Evolutionary conservation across 2,797 vertebrate species (phyloP), one percentile per base, ranked within the genome.

Genomic region (Sebastes hubbsi): DNA sequence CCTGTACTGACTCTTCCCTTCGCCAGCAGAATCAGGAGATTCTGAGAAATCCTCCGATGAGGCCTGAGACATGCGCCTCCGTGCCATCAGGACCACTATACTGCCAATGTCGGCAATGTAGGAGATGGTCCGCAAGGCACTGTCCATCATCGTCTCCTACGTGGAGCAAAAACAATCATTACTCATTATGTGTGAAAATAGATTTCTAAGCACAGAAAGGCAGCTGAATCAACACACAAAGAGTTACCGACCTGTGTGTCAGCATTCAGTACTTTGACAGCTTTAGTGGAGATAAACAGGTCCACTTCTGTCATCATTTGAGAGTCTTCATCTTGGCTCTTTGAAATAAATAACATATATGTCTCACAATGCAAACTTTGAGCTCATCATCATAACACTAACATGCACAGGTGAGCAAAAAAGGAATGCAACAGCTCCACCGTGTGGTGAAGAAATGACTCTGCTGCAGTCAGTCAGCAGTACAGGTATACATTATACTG

Each of bases 111-210:
- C 98, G 0, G 98, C 98, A 1, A 99, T 99, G 64, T 99, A 99
- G 1, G 98, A 99, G 93, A 99, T 99, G 54, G 98, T 99, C 77
- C 98, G 96, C 91, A 99, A 92, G 1, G 98, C 97, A 0, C 98
- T 98, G 93, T 99, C 98, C 98, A 99, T 99, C 97, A 99, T 98
- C 0, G 97, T 96, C 61, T 99, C 98, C 98, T 99, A 78, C 1
- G 1, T 14, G 36, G 12, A 66, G 66, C 56, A 74, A 67, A 75
- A 11, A 8, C 7, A 80, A 22, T 36, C 22, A 29, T 27, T 8
- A n/a, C 18, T 67, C 5, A n/a, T 34, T 32, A 42, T 20, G 25
- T 69, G 29, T 74, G 3, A 32, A 68, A 72, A 66, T 32, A 38
- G 20, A 58, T 61, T 55, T 6, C 70, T 56, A 2, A 46, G 42